Evolutionary conservation across 64 coral and sea anemone species (phyloP), one percentile per base, ranked within the genome.

Genomic region (Trachythela sp.): DNA sequence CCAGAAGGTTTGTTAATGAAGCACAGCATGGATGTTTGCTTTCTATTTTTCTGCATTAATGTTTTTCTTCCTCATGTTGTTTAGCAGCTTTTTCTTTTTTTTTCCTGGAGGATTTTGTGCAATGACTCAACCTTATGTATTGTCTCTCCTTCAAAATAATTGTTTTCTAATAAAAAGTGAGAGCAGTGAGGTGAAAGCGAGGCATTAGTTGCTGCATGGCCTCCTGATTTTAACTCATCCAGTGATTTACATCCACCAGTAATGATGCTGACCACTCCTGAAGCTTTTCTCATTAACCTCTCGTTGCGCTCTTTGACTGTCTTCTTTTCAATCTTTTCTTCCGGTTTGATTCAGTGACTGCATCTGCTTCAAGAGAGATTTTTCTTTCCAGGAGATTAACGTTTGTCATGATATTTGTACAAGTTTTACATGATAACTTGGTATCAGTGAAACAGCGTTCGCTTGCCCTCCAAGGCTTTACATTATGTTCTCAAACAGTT

Each of bases 151-250:
- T 38, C 43, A 83, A 89, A 89, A 80, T 89, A 89, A 80, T 83
- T 52, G 71, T 89, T 89, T 51, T 89, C 88, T 50, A 89, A 40
- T 89, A 51, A 89, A 39, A 52, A 77, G 72, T 89, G 27, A 89
- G 72, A 76, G 88, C 45, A 40, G 22, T 32, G 43, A 89, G 72
- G 80, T 89, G 70, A 83, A 77, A 50, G 39, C 72, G 70, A 80
- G 45, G 88, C 68, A 40, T 30, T 54, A 89, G 70, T 89, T 49
- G 35, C 5, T 32, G 35, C 39, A 10, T 52, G 49, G 49, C 48
- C 48, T 49, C 15, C 7, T 49, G 48, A 49, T 49, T 49, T 49
- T 6, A 49, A 52, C 20, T 52, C 49, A 52, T 83, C 33, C n/a
- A 83, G 34, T 83, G 29, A 18, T 31, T 34, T 83, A 20, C 76